These are phyloP conservation scores for Bugula neritina DNA, from an alignment of 2,888 invertebrate species.

Conservation along the genomic window DNA sequence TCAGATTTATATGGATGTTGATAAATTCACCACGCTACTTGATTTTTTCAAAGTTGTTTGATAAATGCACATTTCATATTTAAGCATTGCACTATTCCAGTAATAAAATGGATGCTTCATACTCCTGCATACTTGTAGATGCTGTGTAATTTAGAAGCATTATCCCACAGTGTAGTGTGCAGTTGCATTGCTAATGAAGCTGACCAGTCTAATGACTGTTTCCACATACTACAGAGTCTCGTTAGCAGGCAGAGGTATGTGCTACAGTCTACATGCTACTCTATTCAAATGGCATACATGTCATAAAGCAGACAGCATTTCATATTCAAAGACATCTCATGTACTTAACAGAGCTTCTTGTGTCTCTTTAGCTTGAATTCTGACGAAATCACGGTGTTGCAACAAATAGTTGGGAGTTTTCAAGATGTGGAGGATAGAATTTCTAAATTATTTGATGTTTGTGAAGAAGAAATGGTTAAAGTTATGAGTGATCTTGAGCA, in stretches of 20 bases:
- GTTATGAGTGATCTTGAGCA: too few relatives aligned
- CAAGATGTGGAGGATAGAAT: not conserved
- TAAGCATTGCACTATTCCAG: too few relatives aligned
- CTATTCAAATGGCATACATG: too few relatives aligned
- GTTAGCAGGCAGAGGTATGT: slow-evolving; percentile 3
- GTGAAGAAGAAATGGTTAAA: not conserved
- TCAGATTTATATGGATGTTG: too few relatives aligned
- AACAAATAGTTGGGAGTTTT: not conserved
- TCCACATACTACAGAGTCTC: not conserved
- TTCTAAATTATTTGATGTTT: not conserved
- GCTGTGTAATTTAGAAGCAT: not conserved
- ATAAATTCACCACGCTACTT: too few relatives aligned
- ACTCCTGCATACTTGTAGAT: too few relatives aligned
- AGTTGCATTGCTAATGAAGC: not conserved
- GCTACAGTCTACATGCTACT: not conserved
- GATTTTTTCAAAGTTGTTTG: too few relatives aligned
- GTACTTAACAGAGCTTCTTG: too few relatives aligned
- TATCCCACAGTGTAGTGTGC: not conserved
- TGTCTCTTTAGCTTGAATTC: not conserved
- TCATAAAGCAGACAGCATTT: too few relatives aligned
- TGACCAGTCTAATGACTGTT: not conserved
- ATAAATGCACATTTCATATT: too few relatives aligned
- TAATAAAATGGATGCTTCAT: too few relatives aligned
- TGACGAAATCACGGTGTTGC: not conserved
- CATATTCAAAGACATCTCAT: too few relatives aligned